Percentiles rank a stretch among this genome's conserved stretches.
These are phyloP conservation scores for Cichlasoma orientale DNA, from an alignment of 2,797 vertebrate genomes.

Conservation along the genomic window DNA sequence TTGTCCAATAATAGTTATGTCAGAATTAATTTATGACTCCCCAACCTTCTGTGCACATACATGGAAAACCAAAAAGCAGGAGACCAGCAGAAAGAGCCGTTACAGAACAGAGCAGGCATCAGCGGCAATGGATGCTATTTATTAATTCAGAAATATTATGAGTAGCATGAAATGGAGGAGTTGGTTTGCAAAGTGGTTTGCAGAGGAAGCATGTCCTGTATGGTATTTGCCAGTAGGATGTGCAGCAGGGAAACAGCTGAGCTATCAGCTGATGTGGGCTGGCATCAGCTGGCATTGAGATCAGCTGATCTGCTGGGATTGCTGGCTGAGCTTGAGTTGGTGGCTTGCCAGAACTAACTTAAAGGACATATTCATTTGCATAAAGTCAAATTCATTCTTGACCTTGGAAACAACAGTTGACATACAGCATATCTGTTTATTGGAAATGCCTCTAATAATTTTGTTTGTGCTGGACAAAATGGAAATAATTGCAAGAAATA, in stretches of 20 bases:
- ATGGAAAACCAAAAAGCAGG: neutral
- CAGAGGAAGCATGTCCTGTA: neutral
- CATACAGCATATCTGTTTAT: neutral
- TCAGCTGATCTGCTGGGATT: neutral
- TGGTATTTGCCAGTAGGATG: neutral
- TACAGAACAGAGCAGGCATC: neutral
- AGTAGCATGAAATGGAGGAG: neutral
- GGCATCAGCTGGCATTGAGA: neutral
- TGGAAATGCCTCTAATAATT: neutral
- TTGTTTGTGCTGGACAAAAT: neutral
- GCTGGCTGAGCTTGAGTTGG: neutral
- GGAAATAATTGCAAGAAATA: neutral
- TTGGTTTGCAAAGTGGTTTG: neutral
- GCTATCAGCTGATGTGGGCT: too few relatives aligned
- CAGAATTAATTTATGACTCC: neutral
- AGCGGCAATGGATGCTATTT: neutral
- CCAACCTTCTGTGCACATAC: too few relatives aligned
- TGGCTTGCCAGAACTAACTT: neutral
- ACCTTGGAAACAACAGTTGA: neutral
- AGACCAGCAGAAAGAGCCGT: neutral
- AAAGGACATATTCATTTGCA: neutral
- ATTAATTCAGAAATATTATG: neutral
- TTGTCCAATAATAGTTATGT: neutral
- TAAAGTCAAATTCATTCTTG: neutral
- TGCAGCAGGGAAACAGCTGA: conserved; percentile 2